Evolutionary conservation across 2,888 invertebrate species (phyloP).

Genomic region (Caenorhabditis plicata): DNA sequence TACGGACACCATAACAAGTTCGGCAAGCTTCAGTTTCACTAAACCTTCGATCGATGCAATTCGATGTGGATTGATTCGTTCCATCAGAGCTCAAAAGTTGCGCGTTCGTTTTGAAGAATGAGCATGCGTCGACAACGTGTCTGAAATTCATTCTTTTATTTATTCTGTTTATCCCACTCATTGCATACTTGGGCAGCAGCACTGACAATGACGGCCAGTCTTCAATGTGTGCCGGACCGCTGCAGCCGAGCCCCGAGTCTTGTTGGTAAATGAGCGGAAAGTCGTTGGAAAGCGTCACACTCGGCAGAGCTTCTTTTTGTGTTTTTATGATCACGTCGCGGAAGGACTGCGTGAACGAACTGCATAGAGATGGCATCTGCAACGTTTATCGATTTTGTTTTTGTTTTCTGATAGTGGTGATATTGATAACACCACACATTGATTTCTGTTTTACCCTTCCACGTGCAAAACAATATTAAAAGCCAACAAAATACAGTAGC

Average conservation of each 20-base stretch:
- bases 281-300: conserved; percentile 34
- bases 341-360: conserved; percentile 43
- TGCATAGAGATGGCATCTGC: conserved; percentile 50
- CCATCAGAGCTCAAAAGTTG: conserved; percentile 46
- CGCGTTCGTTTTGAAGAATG: conserved; percentile 64
- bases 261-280: conserved; percentile 39
- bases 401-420: too few species aligned
- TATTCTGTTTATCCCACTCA: conserved; percentile 1
- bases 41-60: conserved; percentile 45
- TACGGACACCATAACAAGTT: conserved; percentile 53
- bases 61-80: conserved; percentile 18
- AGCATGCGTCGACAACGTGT: conserved; percentile 68
- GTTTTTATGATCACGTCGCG: conserved; percentile 35
- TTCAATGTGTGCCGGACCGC: conserved; percentile 74
- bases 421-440: too few species aligned
- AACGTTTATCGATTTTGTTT: too few species aligned
- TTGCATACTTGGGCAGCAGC: conserved; percentile 76
- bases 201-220: conserved; percentile 92
- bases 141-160: conserved; percentile 33
- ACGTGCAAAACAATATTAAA: too few species aligned
- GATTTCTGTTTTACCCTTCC: too few species aligned
- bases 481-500: too few species aligned
- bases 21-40: conserved; percentile 41
- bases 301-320: conserved; percentile 34
- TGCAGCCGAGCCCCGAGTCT: conserved; percentile 63